Base-by-base conservation (phyloP, 1,140 invertebrate genomes). In the Pseudachorutes palmiensis region DNA sequence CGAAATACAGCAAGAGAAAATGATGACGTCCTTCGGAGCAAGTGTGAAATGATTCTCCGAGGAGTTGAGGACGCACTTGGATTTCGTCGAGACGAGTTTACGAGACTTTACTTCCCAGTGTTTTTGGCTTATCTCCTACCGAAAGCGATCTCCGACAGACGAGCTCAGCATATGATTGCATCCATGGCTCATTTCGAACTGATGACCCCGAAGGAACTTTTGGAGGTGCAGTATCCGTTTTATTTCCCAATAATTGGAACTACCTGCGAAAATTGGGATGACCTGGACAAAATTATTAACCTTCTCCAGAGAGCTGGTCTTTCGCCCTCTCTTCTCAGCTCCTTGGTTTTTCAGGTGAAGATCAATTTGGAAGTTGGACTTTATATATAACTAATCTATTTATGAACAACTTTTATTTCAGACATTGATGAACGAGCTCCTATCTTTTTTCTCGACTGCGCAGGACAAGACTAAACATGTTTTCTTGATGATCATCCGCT, bases 31-130 rank as follows among this genome's bases (percentile, higher is more conserved):
- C 24, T 55, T 12, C 24, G 51, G 9, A 24, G 24, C 5, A 55
- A 16, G 51, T 55, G 51, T 55, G 51, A 55, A 55, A 22, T 55
- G 5, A 5, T 55, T 5, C 51, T 55, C 14, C 51, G 51, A 24
- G 24, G 14, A 14, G 51, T 55, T 12, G 51, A 55, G 24, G 14
- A 55, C 12, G 51, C 24, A 9, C 9, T 55, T 9, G 51, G 24
- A 55, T 55, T 55, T 55, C 51, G 51, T 22, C 51, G 51, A 5
- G 51, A 55, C 9, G 51, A 55, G 9, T 55, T 55, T 22, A 26
- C 5, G 12, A 12, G 51, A 24, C 3, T 55, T 26, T 55, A 55
- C 51, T 55, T 55, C 24, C 51, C 51, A 19, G 51, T 19, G 9
- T 55, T 55, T 19, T 22, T 55, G 5, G 12, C 51, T 5, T 24